These are phyloP conservation scores for Phrynocephalus versicolor DNA, from an alignment of 2,113 vertebrate genomes.

Conservation along the genomic window DNA sequence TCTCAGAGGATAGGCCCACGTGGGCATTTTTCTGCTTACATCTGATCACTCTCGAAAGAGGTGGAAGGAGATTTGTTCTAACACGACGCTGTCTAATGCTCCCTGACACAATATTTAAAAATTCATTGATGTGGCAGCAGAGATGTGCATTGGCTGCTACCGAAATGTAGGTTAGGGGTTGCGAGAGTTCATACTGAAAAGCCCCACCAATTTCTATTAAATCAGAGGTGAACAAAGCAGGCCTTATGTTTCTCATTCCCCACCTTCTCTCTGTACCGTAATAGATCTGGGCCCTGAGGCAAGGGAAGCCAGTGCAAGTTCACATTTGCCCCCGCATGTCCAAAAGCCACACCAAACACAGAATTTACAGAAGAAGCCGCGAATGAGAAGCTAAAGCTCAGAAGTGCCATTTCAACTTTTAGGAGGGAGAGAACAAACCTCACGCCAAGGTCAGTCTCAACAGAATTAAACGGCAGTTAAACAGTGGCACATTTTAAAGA, in stretches of 20 bases:
- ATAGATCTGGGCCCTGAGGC: background rate
- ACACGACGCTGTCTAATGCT: background rate
- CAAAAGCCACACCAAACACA: background rate
- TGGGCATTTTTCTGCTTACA: background rate
- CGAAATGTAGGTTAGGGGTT: background rate
- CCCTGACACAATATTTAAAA: conserved; percentile 3
- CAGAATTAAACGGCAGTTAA: background rate
- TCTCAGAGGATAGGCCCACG: background rate
- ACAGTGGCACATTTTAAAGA: background rate
- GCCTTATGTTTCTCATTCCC: background rate
- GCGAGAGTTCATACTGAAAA: background rate
- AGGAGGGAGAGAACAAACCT: background rate
- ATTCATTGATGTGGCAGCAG: background rate
- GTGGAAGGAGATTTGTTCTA: conserved; percentile 2
- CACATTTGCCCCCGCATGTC: background rate
- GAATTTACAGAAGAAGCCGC: too few relatives aligned
- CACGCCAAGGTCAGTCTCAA: background rate
- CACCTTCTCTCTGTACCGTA: background rate
- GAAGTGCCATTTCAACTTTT: background rate
- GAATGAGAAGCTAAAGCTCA: too few relatives aligned
- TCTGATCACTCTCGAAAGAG: background rate
- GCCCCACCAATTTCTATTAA: background rate
- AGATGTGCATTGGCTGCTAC: background rate
- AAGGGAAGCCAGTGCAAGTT: background rate
- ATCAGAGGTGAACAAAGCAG: background rate